Evolutionary conservation across 2,797 vertebrate genomes (phyloP).

Genomic region (Hyperoplus immaculatus): DNA sequence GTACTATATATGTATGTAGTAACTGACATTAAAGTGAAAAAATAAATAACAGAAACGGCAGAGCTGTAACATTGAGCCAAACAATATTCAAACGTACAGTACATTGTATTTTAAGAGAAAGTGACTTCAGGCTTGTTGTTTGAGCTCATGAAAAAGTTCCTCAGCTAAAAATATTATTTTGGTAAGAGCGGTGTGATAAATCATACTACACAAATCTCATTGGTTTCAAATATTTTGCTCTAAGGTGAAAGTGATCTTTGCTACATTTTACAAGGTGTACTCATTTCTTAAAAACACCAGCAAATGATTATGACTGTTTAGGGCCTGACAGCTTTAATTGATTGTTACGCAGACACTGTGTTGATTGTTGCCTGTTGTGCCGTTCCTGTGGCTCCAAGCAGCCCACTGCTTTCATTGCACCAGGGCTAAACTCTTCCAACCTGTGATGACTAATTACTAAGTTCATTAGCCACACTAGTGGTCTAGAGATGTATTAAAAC

Average conservation of each 20-base stretch:
- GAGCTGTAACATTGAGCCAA: constrained; percentile 37
- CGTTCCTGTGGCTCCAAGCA: constrained; percentile 84
- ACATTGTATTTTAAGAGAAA: constrained; percentile 38
- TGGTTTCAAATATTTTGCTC: constrained; percentile 83
- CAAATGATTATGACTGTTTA: constrained; percentile 87
- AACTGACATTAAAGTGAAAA: constrained; percentile 48
- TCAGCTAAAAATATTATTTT: constrained; percentile 65
- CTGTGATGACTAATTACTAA: constrained; percentile 91
- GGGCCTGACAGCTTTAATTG: constrained; percentile 92
- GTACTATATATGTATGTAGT: too few relatives aligned
- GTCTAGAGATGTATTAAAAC: constrained; percentile 83
- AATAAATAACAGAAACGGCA: constrained; percentile 51
- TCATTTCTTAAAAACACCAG: constrained; percentile 89
- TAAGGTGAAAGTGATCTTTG: constrained; percentile 86
- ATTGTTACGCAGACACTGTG: constrained; percentile 91
- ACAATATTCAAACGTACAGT: constrained; percentile 37
- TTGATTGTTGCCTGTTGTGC: constrained; percentile 89
- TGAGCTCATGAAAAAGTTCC: constrained; percentile 63
- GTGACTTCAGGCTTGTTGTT: constrained; percentile 58
- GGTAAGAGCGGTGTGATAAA: constrained; percentile 77
- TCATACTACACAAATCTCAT: constrained; percentile 75
- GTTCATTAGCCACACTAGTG: constrained; percentile 84
- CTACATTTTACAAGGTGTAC: constrained; percentile 86
- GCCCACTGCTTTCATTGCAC: constrained; percentile 84
- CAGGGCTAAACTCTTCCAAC: constrained; percentile 78